Evolutionary conservation across 2,797 vertebrate genomes (phyloP), one percentile per base, ranked within the genome.

Genomic region (Iguana delicatissima): DNA sequence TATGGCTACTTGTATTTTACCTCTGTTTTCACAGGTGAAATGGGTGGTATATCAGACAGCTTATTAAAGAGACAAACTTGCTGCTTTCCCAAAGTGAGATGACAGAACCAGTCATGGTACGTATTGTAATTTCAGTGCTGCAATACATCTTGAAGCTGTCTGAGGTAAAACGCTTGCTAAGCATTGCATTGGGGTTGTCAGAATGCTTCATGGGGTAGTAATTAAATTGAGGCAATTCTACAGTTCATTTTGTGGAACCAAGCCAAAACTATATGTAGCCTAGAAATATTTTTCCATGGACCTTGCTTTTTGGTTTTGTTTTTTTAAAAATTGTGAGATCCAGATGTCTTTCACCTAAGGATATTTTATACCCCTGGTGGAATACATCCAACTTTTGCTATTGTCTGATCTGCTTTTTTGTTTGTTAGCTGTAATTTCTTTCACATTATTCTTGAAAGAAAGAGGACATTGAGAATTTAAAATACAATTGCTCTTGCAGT

Each of bases 11-110:
- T 95, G 91, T 13, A 0, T 95, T 96, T 97, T 95, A 96, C 91
- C 95, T 84, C 81, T 96, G 92, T 96, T 97, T 96, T 88, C 92
- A 91, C 90, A 97, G 96, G 96, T 97, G 95, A 96, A 96, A 90
- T 96, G 94, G 94, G 93, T 97, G 93, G 93, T 97, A 96, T 95
- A 96, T 95, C 96, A 97, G 95, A 95, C 94, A 96, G 93, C 94
- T 97, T 96, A 96, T 97, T 97, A 97, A 91, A 96, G 95, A 97
- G 96, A 97, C 92, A 97, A 96, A 93, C 90, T 89, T 88, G 93
- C 93, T 93, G 92, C 93, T 74, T 91, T 95, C 87, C 86, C 89
- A 92, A 94, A 95, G 90, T 79, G 88, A 88, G 94, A 95, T 96
- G 96, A 96, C 96, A 96, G 95, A 96, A 94, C 91, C 93, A 96